A percentile compares a stretch with the other conserved stretches of the same genome.
Conservation (phyloP, 37 sponge, comb jelly and placozoan species). For the Axinella damicornis region DNA sequence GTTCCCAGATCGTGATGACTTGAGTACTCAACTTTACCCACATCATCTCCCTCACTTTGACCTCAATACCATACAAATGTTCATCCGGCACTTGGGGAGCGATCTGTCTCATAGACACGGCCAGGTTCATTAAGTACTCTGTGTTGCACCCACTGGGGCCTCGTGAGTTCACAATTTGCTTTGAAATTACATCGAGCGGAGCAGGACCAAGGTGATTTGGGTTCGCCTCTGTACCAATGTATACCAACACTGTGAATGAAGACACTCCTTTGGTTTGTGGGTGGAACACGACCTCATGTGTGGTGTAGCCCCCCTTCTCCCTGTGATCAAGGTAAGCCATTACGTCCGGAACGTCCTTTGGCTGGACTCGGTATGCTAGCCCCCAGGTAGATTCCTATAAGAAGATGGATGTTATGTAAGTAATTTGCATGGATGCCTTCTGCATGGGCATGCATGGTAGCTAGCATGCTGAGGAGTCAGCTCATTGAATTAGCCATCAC, state of each 20-base stretch:
- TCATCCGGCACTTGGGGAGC: slow-evolving; percentile 52
- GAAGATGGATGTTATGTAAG: too few species aligned
- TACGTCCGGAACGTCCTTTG: slow-evolving; percentile 59
- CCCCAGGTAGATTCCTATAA: slow-evolving; percentile 86
- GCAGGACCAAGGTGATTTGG: slow-evolving; percentile 87
- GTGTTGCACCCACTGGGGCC: slow-evolving; percentile 91
- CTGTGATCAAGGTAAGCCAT: slow-evolving; percentile 78
- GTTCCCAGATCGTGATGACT: too few species aligned
- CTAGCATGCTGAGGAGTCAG: too few species aligned
- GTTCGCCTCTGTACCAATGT: slow-evolving; percentile 86
- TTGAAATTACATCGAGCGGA: slow-evolving; percentile 63
- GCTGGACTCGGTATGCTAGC: slow-evolving; percentile 75
- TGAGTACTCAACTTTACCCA: not conserved
- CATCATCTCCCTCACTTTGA: slow-evolving; percentile 57
- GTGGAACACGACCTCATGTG: slow-evolving; percentile 71
- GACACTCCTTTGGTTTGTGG: slow-evolving; percentile 18
- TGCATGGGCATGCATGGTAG: too few species aligned
- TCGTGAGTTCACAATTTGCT: slow-evolving; percentile 64
- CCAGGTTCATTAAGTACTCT: slow-evolving; percentile 89
- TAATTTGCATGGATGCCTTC: too few species aligned
- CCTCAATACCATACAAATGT: slow-evolving; percentile 75
- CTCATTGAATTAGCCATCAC: too few species aligned
- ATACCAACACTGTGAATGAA: slow-evolving; percentile 71
- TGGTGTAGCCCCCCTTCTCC: slow-evolving; percentile 87
- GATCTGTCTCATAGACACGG: slow-evolving; percentile 67